These are phyloP conservation scores for Merluccius polli DNA, from an alignment of 2,797 vertebrate species.

Conservation along the genomic window DNA sequence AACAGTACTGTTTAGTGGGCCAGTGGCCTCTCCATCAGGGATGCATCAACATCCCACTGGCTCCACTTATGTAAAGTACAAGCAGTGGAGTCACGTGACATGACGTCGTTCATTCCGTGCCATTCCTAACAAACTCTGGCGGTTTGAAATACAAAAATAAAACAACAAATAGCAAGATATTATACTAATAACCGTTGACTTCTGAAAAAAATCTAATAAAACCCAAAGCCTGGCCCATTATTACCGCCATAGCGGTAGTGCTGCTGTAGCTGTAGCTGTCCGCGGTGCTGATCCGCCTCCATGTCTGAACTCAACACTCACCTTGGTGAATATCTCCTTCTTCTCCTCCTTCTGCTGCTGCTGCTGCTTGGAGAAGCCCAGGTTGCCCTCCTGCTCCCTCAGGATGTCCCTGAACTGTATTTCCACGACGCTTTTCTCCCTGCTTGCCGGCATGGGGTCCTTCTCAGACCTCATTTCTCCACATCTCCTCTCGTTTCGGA, in stretches of 20 bases:
- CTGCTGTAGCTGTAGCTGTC: conserved; percentile 77
- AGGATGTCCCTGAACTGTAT: conserved; percentile 72
- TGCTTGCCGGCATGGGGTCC: conserved; percentile 69
- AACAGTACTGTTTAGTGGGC: neutral
- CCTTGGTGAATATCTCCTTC: conserved; percentile 78
- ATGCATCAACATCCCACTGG: neutral
- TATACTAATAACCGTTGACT: neutral
- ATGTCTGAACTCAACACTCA: conserved; percentile 50
- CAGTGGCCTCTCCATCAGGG: neutral
- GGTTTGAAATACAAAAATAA: neutral
- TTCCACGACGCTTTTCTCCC: conserved; percentile 72
- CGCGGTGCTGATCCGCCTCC: conserved; percentile 73
- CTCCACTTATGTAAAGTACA: neutral
- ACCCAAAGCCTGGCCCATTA: too few relatives aligned
- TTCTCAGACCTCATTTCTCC: conserved; percentile 80
- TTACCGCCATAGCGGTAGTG: neutral
- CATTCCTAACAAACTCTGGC: neutral
- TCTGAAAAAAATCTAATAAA: too few relatives aligned
- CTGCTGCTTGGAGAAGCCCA: conserved; percentile 66
- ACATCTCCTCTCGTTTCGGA: conserved; percentile 57
- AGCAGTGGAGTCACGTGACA: neutral
- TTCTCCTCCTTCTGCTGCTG: conserved; percentile 81
- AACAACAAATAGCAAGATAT: neutral
- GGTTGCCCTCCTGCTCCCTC: conserved; percentile 65
- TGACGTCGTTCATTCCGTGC: neutral